These are phyloP conservation scores for Hydropsyche tenuis DNA, from an alignment of 1,140 invertebrate species.

Conservation along the genomic window DNA sequence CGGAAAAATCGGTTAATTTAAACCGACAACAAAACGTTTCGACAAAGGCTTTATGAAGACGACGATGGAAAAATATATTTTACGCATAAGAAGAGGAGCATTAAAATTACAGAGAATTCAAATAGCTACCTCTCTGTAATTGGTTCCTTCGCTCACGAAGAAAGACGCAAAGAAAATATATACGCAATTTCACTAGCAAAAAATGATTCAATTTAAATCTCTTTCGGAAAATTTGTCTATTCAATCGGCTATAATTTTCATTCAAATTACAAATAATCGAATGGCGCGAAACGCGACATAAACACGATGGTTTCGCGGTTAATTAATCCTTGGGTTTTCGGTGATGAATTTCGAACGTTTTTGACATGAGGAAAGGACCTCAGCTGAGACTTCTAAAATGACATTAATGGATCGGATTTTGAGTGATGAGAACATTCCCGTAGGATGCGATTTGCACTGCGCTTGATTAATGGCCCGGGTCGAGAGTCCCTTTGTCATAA, in stretches of 20 bases:
- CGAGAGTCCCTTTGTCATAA: conserved; percentile 1
- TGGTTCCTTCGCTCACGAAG: no score
- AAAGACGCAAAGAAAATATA: no score
- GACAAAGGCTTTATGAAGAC: not conserved
- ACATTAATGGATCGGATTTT: conserved; percentile 13
- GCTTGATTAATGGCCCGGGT: conserved; percentile 4
- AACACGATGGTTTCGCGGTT: no score
- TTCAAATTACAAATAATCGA: no score
- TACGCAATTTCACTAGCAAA: no score
- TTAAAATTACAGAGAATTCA: conserved; percentile 8
- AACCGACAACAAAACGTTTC: not conserved
- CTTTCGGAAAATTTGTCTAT: no score
- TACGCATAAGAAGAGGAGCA: not conserved
- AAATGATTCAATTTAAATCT: no score
- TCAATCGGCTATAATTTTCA: no score
- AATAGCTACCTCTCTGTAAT: not conserved
- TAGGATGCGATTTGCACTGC: not conserved
- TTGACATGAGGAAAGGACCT: not conserved
- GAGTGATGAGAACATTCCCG: conserved; percentile 8
- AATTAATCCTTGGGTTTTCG: no score
- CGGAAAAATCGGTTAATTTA: not conserved
- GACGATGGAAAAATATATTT: not conserved
- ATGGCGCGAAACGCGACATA: not conserved
- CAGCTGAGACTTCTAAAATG: not conserved
- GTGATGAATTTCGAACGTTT: no score